Evolutionary conservation across 2,888 invertebrate species (phyloP).

Genomic region (Abrostola tripartita): DNA sequence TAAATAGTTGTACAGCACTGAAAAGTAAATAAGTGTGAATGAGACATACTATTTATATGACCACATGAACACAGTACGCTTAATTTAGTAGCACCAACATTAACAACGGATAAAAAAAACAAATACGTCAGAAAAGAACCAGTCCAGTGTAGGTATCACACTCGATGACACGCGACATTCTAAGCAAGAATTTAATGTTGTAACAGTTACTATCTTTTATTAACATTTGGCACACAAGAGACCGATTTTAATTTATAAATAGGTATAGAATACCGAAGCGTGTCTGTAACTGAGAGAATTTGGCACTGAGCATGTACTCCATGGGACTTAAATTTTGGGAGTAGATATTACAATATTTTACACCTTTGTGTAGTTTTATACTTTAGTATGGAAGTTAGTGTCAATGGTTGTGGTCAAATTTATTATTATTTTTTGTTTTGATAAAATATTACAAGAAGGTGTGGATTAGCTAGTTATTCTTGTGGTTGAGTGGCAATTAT

Average conservation of each 20-base stretch:
- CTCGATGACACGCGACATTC: constrained; percentile 18
- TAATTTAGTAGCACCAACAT: constrained; percentile 3
- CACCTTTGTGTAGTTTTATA: constrained; percentile 19
- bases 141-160: constrained; percentile 3
- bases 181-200: constrained; percentile 31
- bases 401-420: no score
- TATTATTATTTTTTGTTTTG: no score
- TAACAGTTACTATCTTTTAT: constrained; percentile 43
- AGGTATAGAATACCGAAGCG: constrained; percentile 49
- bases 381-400: no score
- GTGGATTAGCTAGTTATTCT: no score
- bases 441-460: no score
- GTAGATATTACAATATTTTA: constrained; percentile 6
- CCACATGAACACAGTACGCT: not conserved
- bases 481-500: no score
- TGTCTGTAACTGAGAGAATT: constrained; percentile 45
- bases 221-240: constrained; percentile 53
- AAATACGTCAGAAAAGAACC: constrained; percentile 10
- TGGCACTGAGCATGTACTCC: constrained; percentile 45
- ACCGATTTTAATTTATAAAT: constrained; percentile 57
- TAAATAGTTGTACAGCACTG: no score
- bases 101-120: constrained; percentile 4
- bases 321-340: constrained; percentile 14
- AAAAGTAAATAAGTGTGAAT: no score
- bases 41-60: no score